phyloP scores from a whole-genome alignment of 2,888 invertebrate species.

The Lasioglossum zephyrum region DNA sequence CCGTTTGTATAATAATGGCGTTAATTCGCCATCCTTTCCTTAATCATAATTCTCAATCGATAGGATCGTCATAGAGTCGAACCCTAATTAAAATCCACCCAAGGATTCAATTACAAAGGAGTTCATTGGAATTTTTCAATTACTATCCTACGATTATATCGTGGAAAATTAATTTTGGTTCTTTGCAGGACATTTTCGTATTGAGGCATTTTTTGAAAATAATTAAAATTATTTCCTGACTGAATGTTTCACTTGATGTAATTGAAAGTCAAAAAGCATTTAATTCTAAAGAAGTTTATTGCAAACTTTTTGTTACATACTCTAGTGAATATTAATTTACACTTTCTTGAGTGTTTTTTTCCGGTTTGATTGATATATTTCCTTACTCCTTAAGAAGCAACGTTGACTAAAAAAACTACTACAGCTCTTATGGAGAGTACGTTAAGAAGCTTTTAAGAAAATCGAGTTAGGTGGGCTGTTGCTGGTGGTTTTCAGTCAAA shows the following conservation, averaged over 20 bases:
- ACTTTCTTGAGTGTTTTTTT: background rate
- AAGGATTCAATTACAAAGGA: background rate
- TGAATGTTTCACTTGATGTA: background rate
- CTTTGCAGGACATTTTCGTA: background rate
- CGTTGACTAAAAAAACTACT: constrained; percentile 19
- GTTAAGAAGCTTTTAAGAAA: constrained; percentile 50
- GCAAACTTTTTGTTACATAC: background rate
- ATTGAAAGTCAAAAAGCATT: background rate
- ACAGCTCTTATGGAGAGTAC: constrained; percentile 9
- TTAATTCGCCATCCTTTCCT: background rate
- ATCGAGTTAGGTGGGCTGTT: constrained; percentile 38
- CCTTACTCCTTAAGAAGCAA: background rate
- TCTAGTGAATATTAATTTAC: background rate
- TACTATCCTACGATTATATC: background rate
- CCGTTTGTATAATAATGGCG: constrained; percentile 1
- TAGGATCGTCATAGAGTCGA: background rate
- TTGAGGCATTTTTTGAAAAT: background rate
- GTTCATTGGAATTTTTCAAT: background rate
- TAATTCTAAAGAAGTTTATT: background rate
- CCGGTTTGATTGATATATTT: constrained; percentile 19
- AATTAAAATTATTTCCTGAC: background rate
- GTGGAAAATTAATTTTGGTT: background rate
- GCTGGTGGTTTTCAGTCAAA: constrained; percentile 29
- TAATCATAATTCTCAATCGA: background rate
- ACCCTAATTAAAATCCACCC: background rate